phyloP scores from a whole-genome alignment of 1,140 invertebrate genomes.

The Alviniconcha marisindica region DNA sequence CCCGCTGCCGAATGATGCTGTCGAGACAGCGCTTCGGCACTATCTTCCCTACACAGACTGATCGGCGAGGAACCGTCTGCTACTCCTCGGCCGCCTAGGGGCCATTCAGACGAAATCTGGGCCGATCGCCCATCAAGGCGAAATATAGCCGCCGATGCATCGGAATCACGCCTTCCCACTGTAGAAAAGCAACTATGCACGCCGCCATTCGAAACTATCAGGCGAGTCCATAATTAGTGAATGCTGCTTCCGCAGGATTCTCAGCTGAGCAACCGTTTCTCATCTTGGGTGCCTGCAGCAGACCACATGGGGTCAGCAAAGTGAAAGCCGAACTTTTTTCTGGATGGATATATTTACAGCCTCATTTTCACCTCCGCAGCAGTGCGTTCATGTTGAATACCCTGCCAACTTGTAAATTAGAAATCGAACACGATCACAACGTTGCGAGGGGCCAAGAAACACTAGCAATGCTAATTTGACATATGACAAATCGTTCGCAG shows the following conservation, averaged over 20 bases:
- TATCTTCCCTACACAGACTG: slow-evolving; percentile 31
- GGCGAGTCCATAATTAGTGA: slow-evolving; percentile 19
- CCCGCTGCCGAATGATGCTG: slow-evolving; percentile 14
- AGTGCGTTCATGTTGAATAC: neutral
- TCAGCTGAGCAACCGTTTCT: slow-evolving; percentile 33
- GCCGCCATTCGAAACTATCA: slow-evolving; percentile 6
- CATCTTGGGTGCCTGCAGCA: slow-evolving; percentile 33
- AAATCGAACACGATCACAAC: slow-evolving; percentile 26
- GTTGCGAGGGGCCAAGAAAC: slow-evolving; percentile 28
- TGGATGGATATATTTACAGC: neutral
- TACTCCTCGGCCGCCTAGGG: slow-evolving; percentile 26
- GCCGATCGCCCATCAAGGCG: slow-evolving; percentile 18
- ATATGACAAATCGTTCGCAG: slow-evolving; percentile 43
- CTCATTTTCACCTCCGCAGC: slow-evolving; percentile 3
- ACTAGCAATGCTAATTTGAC: slow-evolving; percentile 48
- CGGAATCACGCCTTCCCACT: slow-evolving; percentile 20
- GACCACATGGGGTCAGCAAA: slow-evolving; percentile 35
- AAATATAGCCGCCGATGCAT: slow-evolving; percentile 9
- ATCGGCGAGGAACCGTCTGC: slow-evolving; percentile 31
- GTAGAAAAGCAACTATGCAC: neutral
- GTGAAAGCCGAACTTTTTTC: slow-evolving; percentile 32
- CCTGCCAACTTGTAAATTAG: slow-evolving; percentile 23
- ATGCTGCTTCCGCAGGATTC: slow-evolving; percentile 5
- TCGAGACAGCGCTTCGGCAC: slow-evolving; percentile 15
- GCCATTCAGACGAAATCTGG: slow-evolving; percentile 29